Conservation (phyloP, 2,113 vertebrate genomes). For the Python bivittatus region DNA sequence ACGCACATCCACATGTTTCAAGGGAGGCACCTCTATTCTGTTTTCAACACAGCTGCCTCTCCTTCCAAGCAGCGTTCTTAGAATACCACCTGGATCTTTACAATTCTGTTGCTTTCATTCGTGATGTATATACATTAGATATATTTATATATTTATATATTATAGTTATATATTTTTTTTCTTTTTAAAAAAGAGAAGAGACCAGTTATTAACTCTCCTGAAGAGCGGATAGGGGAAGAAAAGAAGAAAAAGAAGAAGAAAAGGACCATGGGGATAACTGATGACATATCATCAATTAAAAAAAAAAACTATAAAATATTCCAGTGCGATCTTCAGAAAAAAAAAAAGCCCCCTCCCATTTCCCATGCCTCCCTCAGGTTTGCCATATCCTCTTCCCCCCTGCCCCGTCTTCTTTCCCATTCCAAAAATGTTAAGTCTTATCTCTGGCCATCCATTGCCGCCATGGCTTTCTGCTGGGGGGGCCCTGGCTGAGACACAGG, state of each 20-base stretch:
- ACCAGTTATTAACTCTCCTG: conserved; percentile 55
- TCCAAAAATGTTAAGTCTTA: conserved; percentile 73
- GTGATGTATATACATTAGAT: conserved; percentile 70
- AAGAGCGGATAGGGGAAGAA: conserved; percentile 37
- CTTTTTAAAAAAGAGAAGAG: conserved; percentile 60
- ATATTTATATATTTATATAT: conserved; percentile 75
- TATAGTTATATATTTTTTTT: conserved; percentile 70
- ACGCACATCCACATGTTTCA: neutral
- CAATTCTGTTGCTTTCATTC: conserved; percentile 46
- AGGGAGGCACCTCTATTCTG: neutral
- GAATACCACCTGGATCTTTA: conserved; percentile 25
- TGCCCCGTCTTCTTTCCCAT: conserved; percentile 30
- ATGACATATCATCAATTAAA: conserved; percentile 48
- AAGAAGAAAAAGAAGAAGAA: conserved; percentile 1
- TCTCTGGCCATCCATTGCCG: conserved; percentile 86
- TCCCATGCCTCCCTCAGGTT: conserved; percentile 30
- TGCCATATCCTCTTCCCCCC: conserved; percentile 5
- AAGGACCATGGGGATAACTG: conserved; percentile 16
- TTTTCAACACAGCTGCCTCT: neutral
- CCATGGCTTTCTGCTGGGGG: conserved; percentile 79
- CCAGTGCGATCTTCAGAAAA: conserved; percentile 70
- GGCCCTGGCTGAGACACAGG: conserved; percentile 73
- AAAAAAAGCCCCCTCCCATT: conserved; percentile 32
- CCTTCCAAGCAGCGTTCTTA: conserved; percentile 8
- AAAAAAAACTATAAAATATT: conserved; percentile 73